Evolutionary conservation across 2,888 invertebrate genomes (phyloP).

Genomic region (Eupithecia insigniata): DNA sequence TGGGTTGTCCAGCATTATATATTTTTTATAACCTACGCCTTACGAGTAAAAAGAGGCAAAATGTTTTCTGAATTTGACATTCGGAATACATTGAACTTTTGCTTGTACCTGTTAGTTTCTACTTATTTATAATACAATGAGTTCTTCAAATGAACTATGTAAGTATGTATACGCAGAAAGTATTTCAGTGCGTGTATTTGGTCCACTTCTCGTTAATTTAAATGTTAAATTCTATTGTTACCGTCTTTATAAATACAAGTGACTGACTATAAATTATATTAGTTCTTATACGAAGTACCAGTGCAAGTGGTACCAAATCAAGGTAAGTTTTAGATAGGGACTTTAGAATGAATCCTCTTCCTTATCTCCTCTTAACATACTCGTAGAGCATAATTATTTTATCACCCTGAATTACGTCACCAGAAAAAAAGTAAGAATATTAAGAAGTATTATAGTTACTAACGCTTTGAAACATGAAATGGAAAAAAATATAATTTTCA

Average conservation of each 20-base stretch:
- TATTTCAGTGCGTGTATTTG: constrained; percentile 30
- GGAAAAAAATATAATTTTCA: too few species aligned
- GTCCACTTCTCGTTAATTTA: constrained; percentile 37
- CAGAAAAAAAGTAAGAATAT: not conserved
- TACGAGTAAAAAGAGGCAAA: not conserved
- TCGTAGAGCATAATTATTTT: too few species aligned
- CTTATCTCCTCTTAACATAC: too few species aligned
- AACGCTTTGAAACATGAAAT: too few species aligned
- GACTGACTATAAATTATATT: constrained; percentile 23
- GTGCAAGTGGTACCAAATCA: constrained; percentile 21
- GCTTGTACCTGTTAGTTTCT: not conserved
- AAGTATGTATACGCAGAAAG: constrained; percentile 7
- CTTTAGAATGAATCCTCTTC: too few species aligned
- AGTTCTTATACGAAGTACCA: constrained; percentile 21
- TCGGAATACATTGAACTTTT: not conserved
- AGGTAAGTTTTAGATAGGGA: constrained; percentile 21
- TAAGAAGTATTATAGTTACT: too few species aligned
- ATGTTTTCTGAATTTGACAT: not conserved
- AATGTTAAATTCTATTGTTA: constrained; percentile 45
- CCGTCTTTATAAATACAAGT: constrained; percentile 43
- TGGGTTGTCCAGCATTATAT: too few species aligned
- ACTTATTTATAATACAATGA: constrained; percentile 14
- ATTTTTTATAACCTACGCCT: too few species aligned
- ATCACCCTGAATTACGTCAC: not conserved
- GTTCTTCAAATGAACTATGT: constrained; percentile 21